These are phyloP conservation scores for Ptilonorhynchus violaceus DNA, from an alignment of 2,113 vertebrate species.

Conservation along the genomic window DNA sequence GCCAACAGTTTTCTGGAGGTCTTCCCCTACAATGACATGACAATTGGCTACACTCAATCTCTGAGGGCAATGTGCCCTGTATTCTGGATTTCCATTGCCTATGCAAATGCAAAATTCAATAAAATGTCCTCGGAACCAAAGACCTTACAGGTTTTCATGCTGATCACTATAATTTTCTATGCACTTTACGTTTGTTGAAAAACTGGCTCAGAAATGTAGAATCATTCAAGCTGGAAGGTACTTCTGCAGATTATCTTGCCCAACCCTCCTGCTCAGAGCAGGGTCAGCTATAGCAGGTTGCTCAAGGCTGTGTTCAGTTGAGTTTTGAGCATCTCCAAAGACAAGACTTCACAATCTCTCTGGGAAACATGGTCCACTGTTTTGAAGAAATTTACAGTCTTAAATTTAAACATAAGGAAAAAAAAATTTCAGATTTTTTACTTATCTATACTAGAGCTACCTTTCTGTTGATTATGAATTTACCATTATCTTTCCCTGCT, in stretches of 20 bases:
- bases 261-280: neutral
- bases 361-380: neutral
- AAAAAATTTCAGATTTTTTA: neutral
- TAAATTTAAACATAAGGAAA: neutral
- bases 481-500: neutral
- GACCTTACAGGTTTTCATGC: neutral
- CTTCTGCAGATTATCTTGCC: neutral
- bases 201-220: neutral
- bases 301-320: neutral
- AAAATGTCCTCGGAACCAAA: neutral
- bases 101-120: neutral
- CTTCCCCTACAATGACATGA: neutral
- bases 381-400: neutral
- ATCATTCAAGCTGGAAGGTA: neutral
- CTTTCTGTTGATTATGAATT: neutral
- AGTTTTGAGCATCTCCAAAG: neutral
- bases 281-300: neutral
- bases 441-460: neutral
- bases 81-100: neutral
- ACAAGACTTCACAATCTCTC: neutral
- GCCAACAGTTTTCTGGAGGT: neutral
- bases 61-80: rapidly evolving
- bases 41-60: neutral
- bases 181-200: neutral
- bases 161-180: neutral